Conservation (phyloP, 2,797 vertebrate genomes). For the Mormyrus hasselquistii region DNA sequence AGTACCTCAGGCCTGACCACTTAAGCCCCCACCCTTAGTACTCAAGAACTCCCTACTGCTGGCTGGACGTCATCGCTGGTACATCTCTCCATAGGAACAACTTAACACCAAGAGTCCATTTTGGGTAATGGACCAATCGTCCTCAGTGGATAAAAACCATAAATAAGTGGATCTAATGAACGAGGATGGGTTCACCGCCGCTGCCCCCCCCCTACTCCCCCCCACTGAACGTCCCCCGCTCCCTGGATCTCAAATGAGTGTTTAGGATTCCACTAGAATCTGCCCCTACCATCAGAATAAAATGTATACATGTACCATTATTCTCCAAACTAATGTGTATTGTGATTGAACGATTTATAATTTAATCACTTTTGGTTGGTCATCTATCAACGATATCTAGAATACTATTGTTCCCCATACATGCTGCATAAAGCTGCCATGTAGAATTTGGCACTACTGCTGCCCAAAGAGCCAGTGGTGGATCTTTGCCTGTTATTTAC, state of each 20-base stretch:
- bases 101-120: not conserved
- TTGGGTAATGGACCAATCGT: not conserved
- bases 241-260: not conserved
- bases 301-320: not conserved
- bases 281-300: not conserved
- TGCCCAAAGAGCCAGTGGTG: not conserved
- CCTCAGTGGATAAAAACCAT: not conserved
- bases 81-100: not conserved
- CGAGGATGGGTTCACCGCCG: not conserved
- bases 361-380: not conserved
- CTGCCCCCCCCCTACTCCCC: not conserved
- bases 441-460: not conserved
- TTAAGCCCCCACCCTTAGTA: constrained; percentile 29
- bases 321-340: not conserved
- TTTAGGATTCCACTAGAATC: not conserved
- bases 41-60: not conserved
- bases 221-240: no score
- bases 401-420: not conserved
- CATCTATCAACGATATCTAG: not conserved
- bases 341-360: not conserved
- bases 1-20: constrained; percentile 49
- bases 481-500: not conserved
- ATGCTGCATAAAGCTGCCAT: not conserved
- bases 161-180: not conserved
- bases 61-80: not conserved